Evolutionary conservation across 2,113 vertebrate species (phyloP).

Genomic region (Sinosuthora webbiana): DNA sequence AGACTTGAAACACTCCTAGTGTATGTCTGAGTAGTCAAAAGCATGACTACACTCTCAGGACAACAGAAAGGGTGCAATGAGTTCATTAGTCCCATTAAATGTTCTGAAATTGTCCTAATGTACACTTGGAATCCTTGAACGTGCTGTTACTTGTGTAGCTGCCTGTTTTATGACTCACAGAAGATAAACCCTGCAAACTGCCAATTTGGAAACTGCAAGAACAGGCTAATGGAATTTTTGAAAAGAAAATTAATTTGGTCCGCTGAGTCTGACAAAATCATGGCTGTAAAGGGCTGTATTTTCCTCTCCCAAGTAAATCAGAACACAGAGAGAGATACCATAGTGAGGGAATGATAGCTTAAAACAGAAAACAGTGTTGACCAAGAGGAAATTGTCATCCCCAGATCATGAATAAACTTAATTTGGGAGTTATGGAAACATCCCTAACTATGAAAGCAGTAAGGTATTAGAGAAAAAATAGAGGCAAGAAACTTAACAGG

Average conservation of each 20-base stretch:
- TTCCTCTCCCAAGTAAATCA: neutral
- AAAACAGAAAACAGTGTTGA: neutral
- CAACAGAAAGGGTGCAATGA: neutral
- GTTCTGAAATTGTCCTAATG: neutral
- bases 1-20: neutral
- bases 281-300: neutral
- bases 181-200: neutral
- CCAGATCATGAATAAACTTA: neutral
- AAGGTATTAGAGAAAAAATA: neutral
- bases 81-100: neutral
- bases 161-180: neutral
- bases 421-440: neutral
- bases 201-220: neutral
- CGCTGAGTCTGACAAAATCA: neutral
- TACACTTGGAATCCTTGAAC: neutral
- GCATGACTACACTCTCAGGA: neutral
- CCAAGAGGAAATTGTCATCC: neutral
- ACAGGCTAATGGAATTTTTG: neutral
- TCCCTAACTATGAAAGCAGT: neutral
- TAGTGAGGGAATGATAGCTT: neutral
- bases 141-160: neutral
- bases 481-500: neutral
- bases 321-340: neutral
- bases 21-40: neutral
- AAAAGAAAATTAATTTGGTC: neutral